Evolutionary conservation across 2,888 invertebrate genomes (phyloP).

Genomic region (Agrotis segetum): DNA sequence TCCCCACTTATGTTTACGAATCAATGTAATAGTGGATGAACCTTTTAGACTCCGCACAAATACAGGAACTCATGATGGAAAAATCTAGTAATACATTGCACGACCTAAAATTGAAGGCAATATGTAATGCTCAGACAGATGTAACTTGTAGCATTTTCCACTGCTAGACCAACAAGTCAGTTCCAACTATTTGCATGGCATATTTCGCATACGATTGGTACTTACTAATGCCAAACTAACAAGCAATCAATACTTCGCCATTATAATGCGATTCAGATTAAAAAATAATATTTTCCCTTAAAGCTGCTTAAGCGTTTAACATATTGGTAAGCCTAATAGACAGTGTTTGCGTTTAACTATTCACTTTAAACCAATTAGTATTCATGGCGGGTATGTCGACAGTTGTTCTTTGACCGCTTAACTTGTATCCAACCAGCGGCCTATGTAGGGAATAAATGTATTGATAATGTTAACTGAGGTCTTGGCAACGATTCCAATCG

Average conservation of each 20-base stretch:
- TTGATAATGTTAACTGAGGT: slow-evolving; percentile 34
- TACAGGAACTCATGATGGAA: background rate
- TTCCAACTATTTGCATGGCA: background rate
- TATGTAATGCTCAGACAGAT: rapidly evolving
- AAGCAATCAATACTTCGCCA: background rate
- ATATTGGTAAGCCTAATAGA: slow-evolving; percentile 51
- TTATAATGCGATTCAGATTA: slow-evolving; percentile 7
- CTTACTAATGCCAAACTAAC: background rate
- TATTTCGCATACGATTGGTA: background rate
- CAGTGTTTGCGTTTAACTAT: slow-evolving; percentile 55
- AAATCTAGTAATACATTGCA: background rate
- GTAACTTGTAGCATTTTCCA: background rate
- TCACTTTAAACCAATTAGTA: slow-evolving; percentile 81
- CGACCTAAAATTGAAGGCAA: background rate
- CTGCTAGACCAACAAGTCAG: background rate
- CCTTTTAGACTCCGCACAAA: background rate
- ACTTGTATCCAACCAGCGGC: slow-evolving; percentile 46
- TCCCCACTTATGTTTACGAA: background rate
- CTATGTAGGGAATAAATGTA: slow-evolving; percentile 42
- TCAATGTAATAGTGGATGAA: background rate
- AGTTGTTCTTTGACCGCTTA: slow-evolving; percentile 57
- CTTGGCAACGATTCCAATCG: slow-evolving; percentile 18
- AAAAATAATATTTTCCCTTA: slow-evolving; percentile 27
- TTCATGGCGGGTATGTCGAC: slow-evolving; percentile 68
- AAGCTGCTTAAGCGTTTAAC: slow-evolving; percentile 62